These are phyloP conservation scores for Plagodis dolabraria DNA, from an alignment of 2,888 invertebrate genomes.

Conservation along the genomic window DNA sequence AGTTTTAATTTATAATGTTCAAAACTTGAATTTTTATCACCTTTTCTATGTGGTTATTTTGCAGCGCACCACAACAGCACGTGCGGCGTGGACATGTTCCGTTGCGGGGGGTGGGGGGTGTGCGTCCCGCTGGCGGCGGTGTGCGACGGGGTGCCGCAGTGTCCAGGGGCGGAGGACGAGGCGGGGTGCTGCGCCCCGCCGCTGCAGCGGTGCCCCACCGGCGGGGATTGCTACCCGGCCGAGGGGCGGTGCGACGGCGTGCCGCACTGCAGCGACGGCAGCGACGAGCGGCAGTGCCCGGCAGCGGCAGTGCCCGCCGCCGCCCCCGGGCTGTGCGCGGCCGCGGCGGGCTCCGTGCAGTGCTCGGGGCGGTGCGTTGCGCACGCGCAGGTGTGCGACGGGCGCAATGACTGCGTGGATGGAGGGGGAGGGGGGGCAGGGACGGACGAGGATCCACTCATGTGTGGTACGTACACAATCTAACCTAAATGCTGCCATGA, in stretches of 20 bases:
- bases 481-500: neutral
- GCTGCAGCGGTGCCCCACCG: constrained; percentile 56
- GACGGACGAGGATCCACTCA: constrained; percentile 85
- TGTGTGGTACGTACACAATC: constrained; percentile 72
- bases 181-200: constrained; percentile 64
- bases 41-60: too few relatives aligned
- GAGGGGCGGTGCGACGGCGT: constrained; percentile 87
- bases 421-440: constrained; percentile 83
- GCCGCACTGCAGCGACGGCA: constrained; percentile 87
- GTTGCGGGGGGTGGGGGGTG: constrained; percentile 84
- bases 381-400: constrained; percentile 88
- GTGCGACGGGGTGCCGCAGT: constrained; percentile 88
- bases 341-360: constrained; percentile 84
- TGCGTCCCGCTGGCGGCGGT: constrained; percentile 88
- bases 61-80: constrained; percentile 50
- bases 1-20: too few relatives aligned
- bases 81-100: constrained; percentile 86
- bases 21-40: too few relatives aligned
- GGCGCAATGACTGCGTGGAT: constrained; percentile 88
- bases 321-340: constrained; percentile 43
- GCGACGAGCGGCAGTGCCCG: constrained; percentile 85
- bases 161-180: constrained; percentile 88
- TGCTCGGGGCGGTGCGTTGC: constrained; percentile 88
- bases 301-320: constrained; percentile 25
- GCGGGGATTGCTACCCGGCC: constrained; percentile 18